phyloP scores from a whole-genome alignment of 2,113 vertebrate genomes.

The Pedionomus torquatus region DNA sequence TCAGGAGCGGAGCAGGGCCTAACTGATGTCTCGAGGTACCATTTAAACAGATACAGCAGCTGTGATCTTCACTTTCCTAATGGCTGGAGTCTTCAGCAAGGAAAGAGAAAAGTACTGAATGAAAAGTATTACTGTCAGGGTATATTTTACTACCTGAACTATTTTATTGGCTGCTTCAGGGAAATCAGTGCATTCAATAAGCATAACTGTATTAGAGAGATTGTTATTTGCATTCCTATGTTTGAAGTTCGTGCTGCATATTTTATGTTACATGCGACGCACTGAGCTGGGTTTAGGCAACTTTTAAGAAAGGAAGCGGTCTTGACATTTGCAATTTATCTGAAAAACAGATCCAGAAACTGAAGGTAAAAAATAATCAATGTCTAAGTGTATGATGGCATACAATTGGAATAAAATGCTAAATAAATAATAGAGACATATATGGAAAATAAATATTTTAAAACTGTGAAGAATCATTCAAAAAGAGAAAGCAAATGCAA shows the following conservation, averaged over 20 bases:
- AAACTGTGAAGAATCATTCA: not conserved
- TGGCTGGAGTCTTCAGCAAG: not conserved
- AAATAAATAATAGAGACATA: not conserved
- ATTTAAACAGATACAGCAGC: not conserved
- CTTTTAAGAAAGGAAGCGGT: slow-evolving; percentile 32
- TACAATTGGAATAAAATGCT: not conserved
- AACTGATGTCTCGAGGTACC: not conserved
- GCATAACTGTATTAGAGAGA: not conserved
- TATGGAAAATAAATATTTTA: not conserved
- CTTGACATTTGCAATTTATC: slow-evolving; percentile 29
- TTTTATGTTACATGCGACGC: slow-evolving; percentile 15
- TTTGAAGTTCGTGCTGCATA: slow-evolving; percentile 12
- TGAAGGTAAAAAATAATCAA: not conserved
- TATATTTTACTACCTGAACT: not conserved
- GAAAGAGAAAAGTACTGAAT: not conserved
- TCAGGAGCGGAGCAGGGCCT: not conserved
- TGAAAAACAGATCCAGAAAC: slow-evolving; percentile 16
- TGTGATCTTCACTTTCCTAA: not conserved
- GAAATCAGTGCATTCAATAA: slow-evolving; percentile 30
- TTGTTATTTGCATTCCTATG: not conserved
- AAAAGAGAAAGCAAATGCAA: slow-evolving; percentile 6
- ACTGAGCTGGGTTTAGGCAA: slow-evolving; percentile 40
- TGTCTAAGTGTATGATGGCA: not conserved
- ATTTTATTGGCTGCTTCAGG: slow-evolving; percentile 19
- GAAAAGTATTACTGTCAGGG: not conserved